Base-by-base conservation (phyloP, 2,888 invertebrate genomes). In the Spisula subtruncata region DNA sequence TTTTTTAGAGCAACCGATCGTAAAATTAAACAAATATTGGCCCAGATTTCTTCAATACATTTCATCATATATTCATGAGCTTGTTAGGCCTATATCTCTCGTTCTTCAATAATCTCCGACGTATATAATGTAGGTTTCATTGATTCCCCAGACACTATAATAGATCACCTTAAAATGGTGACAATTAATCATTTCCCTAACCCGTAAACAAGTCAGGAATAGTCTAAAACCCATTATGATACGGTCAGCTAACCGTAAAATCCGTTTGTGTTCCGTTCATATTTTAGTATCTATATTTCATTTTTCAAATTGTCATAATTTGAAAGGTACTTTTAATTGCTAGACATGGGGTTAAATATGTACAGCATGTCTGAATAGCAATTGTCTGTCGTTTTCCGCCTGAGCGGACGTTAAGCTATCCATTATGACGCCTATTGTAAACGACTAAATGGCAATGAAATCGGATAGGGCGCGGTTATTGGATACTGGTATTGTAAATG, bases 301-400 rank as follows among this genome's bases (percentile, higher is more conserved):
- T 79, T 85, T 85, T 75, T 71, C 71, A 79, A 46, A 79, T 51
- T 85, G 54, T 41, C 79, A 54, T 71, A 54, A 51, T n/a, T 51
- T 75, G 32, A 32, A 25, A 32, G n/a, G 35, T 32, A 32, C 20
- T 75, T 79, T 71, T 75, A 79, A 75, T 51, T 25, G 66, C 60
- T 66, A 84, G 16, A 54, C 48, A 54, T 35, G 20, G 60, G 18
- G 32, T 46, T 85, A 79, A 79, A 75, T 75, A 75, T 75, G 32
- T 32, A 75, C 75, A 75, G 32, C 35, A 32, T 75, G 35, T 29
- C 35, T 75, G 32, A 35, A 75, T 35, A 16, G 75, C 75, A 75
- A 75, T 66, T 85, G 79, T 85, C 85, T 54, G 54, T 85, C 46
- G 46, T 79, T 85, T 85, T 79, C 75, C 85, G 79, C 18, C 35